Evolutionary conservation across 2,113 vertebrate species (phyloP), one percentile per base, ranked within the genome.

Genomic region (Leptosomus discolor): DNA sequence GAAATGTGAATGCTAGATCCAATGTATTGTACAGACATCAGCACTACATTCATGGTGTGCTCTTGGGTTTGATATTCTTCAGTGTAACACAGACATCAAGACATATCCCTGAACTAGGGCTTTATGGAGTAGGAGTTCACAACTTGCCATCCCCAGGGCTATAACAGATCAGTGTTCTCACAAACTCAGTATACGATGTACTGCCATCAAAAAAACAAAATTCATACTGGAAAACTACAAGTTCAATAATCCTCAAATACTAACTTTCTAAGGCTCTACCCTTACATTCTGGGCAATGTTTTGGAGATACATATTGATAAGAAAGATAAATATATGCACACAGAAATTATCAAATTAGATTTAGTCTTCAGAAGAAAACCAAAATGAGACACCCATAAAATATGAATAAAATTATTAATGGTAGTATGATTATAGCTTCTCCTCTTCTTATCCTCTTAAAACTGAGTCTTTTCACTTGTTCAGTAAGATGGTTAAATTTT

Each of bases 101-200:
- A 75, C 12, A 7, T 3, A 50, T 9, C 10, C 19, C 45, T 61
- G 30, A 73, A 32, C 7, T 21, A 15, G 9, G 50, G 11, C 27
- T 90, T 15, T 85, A 24, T 75, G 37, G 8, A 56, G 14, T 17
- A 68, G 10, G 12, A 81, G 9, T 39, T 41, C 65, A 51, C 21
- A 56, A 5, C 8, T 22, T 34, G 36, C 3, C 9, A 36, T 60
- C 18, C 76, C 30, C 26, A 58, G 63, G 21, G 9, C 24, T 77
- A 41, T 15, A 60, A n/a, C 5, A 56, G 17, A 16, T 43, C 43
- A 70, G 3, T 0, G 0, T 12, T 15, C 22, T 70, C 53, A 21
- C 50, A 60, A 51, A 48, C 11, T 19, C 51, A 17, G 2, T 34
- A 36, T 67, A 19, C 0, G 0, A 20, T 53, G 4, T 6, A 29